Percentiles rank a stretch among this genome's conserved stretches.
These are phyloP conservation scores for Pseudochaenichthys georgianus DNA, from an alignment of 2,797 vertebrate species.

Conservation along the genomic window DNA sequence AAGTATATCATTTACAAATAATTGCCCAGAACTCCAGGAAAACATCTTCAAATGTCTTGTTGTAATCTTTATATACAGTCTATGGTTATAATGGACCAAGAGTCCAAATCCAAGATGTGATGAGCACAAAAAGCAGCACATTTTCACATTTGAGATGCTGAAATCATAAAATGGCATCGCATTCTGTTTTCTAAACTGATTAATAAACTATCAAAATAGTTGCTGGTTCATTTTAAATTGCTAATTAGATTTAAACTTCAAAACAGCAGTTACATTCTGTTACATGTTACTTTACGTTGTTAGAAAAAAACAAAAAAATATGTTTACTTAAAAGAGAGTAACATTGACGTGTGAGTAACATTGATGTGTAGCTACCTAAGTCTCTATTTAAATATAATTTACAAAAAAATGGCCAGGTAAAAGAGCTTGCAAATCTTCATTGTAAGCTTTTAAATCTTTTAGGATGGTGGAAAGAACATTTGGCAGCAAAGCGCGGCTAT, in stretches of 20 bases:
- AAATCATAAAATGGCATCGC: background rate
- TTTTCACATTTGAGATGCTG: background rate
- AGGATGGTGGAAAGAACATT: conserved; percentile 51
- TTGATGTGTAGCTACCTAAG: conserved; percentile 51
- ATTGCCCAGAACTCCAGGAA: background rate
- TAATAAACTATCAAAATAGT: background rate
- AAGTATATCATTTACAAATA: background rate
- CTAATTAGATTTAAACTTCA: background rate
- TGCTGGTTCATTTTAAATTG: background rate
- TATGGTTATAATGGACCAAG: background rate
- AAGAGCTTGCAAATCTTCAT: conserved; percentile 19
- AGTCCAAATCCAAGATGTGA: background rate
- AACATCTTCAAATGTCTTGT: background rate
- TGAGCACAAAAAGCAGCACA: background rate
- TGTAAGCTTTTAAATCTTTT: conserved; percentile 54
- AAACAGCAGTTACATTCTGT: background rate
- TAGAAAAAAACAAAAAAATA: too few relatives aligned
- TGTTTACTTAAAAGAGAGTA: background rate
- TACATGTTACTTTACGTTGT: too few relatives aligned
- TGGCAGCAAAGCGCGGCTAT: conserved; percentile 14
- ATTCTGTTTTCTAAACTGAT: background rate
- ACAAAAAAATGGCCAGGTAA: conserved; percentile 4
- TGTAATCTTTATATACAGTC: background rate
- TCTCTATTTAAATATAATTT: conserved; percentile 5
- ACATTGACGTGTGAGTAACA: conserved; percentile 31